Evolutionary conservation across 2,797 vertebrate genomes (phyloP), one percentile per base, ranked within the genome.

Genomic region (Hyperoplus lanceolatus): DNA sequence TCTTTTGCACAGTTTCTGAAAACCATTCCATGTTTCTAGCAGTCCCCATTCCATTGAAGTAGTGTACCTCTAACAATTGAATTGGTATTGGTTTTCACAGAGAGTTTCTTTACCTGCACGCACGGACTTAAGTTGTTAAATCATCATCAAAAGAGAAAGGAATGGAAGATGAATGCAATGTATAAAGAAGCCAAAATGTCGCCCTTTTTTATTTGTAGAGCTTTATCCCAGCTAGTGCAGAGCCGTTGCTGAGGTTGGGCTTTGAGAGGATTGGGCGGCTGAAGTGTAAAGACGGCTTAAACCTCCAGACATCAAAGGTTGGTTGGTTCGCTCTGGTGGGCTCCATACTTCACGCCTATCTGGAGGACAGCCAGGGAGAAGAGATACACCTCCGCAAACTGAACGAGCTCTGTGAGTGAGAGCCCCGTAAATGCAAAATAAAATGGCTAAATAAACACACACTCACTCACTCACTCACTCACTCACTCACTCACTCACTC

Each of bases 331-430:
- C 96, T 8, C 90, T 99, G 87, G 94, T 87, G 0, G 95, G 95
- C 53, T 97, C 96, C 39, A 89, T 83, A 0, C 96, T 99, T 55
- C 94, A 94, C 0, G 89, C 90, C 56, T 94, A 95, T 88, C 90
- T 95, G 41, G 91, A 95, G 8, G 92, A 94, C 45, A 89, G 91
- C 7, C 83, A 88, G 55, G 90, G 75, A 0, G 96, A 97, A 70
- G 97, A 99, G 66, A 95, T 98, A 74, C 96, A 98, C 75, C 96
- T 99, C 46, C 95, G 95, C 86, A 99, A 97, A 86, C 94, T 99
- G 5, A 96, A 96, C 51, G 98, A 99, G 81, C 96, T 99, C 74
- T 99, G 98, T 99, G 93, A 91, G 97, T 93, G 43, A 70, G 43
- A 70, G 29, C 29, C 29, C 29, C 29, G 29, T 29, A 29, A 29